Evolutionary conservation across 2,888 invertebrate genomes (phyloP).

Genomic region (Chrysina gloriosa): DNA sequence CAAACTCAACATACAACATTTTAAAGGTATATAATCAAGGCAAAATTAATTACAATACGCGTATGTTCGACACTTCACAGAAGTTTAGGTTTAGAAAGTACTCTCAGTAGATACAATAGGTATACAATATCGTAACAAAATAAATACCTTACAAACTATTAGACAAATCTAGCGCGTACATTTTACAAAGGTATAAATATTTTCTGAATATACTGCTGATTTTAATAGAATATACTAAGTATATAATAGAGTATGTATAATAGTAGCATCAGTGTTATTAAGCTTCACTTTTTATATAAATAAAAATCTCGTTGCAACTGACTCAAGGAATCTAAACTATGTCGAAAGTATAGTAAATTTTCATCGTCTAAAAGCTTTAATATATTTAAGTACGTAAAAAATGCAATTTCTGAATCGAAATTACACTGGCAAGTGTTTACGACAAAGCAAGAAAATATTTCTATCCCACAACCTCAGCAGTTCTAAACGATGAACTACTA

Average conservation of each 20-base stretch:
- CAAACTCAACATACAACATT: constrained; percentile 18
- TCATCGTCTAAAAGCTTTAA: too few relatives aligned
- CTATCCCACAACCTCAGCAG: too few relatives aligned
- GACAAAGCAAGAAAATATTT: too few relatives aligned
- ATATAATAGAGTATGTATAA: constrained; percentile 6
- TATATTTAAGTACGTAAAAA: too few relatives aligned
- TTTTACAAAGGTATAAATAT: constrained; percentile 35
- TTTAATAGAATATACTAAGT: constrained; percentile 25
- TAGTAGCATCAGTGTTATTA: constrained; percentile 4
- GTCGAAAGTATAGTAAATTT: not conserved
- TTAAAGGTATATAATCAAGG: constrained; percentile 16
- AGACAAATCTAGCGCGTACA: constrained; percentile 29
- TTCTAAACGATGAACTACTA: too few relatives aligned
- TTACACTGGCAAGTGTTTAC: too few relatives aligned
- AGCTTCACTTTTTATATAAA: not conserved
- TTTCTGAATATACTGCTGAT: constrained; percentile 21
- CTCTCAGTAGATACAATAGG: constrained; percentile 1
- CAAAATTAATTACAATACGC: constrained; percentile 24
- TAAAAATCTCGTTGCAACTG: too few relatives aligned
- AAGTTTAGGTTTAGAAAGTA: constrained; percentile 22
- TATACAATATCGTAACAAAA: constrained; percentile 30
- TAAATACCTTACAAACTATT: constrained; percentile 27
- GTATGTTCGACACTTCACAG: constrained; percentile 31
- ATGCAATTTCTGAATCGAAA: too few relatives aligned
- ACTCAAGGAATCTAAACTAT: too few relatives aligned